These are phyloP conservation scores for Mallotus villosus DNA, from an alignment of 2,797 vertebrate genomes.

Conservation along the genomic window DNA sequence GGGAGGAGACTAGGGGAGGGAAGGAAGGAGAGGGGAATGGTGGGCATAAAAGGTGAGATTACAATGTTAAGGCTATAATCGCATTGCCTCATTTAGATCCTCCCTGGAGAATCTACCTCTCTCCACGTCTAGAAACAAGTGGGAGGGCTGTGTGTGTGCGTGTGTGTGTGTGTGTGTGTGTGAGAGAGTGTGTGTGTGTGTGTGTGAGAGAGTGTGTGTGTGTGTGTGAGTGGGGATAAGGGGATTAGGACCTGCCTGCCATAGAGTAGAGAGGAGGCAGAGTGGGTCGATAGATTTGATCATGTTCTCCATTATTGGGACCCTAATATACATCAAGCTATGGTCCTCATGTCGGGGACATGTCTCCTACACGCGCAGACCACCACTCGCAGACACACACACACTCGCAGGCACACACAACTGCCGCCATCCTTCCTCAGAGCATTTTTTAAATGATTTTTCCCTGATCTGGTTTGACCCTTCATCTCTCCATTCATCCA, in stretches of 20 bases:
- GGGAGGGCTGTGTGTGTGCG: neutral
- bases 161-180: no score
- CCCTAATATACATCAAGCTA: constrained; percentile 17
- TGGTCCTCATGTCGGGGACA: neutral
- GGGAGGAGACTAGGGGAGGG: constrained; percentile 28
- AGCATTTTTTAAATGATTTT: no score
- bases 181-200: neutral
- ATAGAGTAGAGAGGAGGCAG: neutral
- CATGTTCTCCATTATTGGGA: no score
- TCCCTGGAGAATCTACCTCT: constrained; percentile 24
- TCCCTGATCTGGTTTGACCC: no score
- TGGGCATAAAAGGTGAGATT: constrained; percentile 58
- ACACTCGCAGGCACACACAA: neutral
- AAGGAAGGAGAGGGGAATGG: constrained; percentile 11
- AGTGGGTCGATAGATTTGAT: no score
- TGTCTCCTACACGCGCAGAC: neutral
- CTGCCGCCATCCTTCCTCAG: no score
- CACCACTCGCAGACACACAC: neutral
- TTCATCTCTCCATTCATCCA: neutral
- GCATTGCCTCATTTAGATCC: constrained; percentile 55
- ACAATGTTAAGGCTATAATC: constrained; percentile 61
- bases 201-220: no score
- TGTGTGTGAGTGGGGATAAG: neutral
- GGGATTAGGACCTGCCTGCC: neutral
- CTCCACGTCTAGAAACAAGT: no score